Percentiles rank a stretch among this genome's conserved stretches.
phyloP scores from a whole-genome alignment of 2,797 vertebrate species.

The Limnodromus scolopaceus region DNA sequence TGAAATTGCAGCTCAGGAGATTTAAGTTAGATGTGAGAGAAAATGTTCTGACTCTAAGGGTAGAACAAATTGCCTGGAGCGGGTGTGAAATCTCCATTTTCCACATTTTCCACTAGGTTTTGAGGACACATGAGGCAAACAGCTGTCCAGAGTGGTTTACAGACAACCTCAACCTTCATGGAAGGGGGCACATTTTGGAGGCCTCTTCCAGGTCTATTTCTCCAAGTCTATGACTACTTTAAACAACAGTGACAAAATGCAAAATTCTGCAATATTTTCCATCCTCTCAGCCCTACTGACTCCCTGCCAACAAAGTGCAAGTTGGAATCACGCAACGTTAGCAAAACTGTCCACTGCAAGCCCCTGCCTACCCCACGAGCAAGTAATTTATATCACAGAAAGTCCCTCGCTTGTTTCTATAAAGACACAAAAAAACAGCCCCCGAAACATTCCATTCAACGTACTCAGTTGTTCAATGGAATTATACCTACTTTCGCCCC shows the following conservation, averaged over 20 bases:
- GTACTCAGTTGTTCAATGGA: not conserved
- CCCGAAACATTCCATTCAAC: not conserved
- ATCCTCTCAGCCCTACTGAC: not conserved
- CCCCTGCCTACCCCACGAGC: fast-evolving
- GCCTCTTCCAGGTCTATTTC: not conserved
- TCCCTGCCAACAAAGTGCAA: not conserved
- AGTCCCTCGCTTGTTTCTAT: not conserved
- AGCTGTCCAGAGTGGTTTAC: not conserved
- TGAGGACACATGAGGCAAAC: not conserved
- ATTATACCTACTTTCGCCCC: not conserved
- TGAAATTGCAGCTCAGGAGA: not conserved
- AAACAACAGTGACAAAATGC: not conserved
- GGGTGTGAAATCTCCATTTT: not conserved
- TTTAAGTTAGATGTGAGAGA: not conserved
- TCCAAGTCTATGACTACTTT: not conserved
- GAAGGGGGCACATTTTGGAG: not conserved
- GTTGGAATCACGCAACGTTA: not conserved
- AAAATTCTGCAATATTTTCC: not conserved
- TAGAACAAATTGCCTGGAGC: not conserved
- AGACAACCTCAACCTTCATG: not conserved
- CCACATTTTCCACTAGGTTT: not conserved
- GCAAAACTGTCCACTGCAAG: not conserved
- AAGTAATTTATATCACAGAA: not conserved
- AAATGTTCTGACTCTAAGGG: not conserved
- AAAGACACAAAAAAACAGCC: not conserved